These are phyloP conservation scores for Phylloscopus trochilus DNA, from an alignment of 2,113 vertebrate genomes.

Conservation along the genomic window DNA sequence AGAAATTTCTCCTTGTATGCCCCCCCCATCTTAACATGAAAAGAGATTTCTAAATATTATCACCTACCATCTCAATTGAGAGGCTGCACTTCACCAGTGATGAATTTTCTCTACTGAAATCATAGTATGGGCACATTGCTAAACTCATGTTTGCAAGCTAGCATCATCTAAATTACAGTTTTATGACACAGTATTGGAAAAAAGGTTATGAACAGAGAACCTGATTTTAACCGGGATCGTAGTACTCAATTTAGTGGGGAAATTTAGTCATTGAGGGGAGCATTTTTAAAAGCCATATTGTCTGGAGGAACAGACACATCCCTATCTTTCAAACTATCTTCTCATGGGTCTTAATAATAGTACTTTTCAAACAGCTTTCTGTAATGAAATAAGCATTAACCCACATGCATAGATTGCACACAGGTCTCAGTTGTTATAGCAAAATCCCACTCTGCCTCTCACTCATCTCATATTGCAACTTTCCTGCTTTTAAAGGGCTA, in stretches of 20 bases:
- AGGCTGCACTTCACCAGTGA: not conserved
- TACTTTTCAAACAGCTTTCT: not conserved
- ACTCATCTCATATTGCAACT: not conserved
- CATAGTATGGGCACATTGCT: not conserved
- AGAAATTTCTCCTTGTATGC: not conserved
- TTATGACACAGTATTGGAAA: not conserved
- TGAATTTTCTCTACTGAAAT: not conserved
- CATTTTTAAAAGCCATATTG: not conserved
- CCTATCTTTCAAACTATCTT: not conserved
- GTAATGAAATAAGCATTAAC: not conserved
- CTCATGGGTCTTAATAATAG: not conserved
- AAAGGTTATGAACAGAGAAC: not conserved
- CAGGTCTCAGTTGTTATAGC: not conserved
- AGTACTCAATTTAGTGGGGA: not conserved
- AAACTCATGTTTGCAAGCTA: not conserved
- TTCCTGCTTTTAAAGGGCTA: not conserved
- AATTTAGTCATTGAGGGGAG: not conserved
- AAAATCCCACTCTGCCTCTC: not conserved
- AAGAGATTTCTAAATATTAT: conserved; percentile 14
- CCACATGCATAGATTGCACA: not conserved
- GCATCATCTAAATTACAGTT: not conserved
- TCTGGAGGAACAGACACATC: not conserved
- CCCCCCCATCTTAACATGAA: not conserved
- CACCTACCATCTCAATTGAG: not conserved
- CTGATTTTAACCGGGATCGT: not conserved